Conservation (phyloP, 2,797 vertebrate genomes). For the Enteromius afrohamiltoni region DNA sequence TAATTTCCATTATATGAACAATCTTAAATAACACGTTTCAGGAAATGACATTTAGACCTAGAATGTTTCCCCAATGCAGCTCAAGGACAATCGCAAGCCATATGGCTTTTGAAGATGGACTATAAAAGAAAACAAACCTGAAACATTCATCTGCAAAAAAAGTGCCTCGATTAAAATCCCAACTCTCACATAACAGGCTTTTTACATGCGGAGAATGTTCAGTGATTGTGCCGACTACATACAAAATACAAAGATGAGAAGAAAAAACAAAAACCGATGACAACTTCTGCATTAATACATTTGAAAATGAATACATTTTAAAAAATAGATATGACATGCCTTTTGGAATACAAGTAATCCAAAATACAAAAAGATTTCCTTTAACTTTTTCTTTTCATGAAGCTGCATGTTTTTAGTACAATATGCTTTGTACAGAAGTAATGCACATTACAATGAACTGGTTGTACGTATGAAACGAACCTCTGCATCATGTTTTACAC, state of each 20-base stretch:
- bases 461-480: conserved; percentile 88
- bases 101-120: conserved; percentile 55
- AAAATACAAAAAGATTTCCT: conserved; percentile 98
- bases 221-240: conserved; percentile 90
- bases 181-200: conserved; percentile 92
- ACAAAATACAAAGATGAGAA: conserved; percentile 85
- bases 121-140: conserved; percentile 79
- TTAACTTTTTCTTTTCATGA: conserved; percentile 92
- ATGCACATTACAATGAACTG: conserved; percentile 97
- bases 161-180: conserved; percentile 89
- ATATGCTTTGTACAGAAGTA: conserved; percentile 95
- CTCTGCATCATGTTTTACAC: conserved; percentile 73
- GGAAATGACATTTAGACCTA: conserved; percentile 37
- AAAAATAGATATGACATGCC: conserved; percentile 98
- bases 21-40: conserved; percentile 74
- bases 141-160: conserved; percentile 87
- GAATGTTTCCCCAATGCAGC: conserved; percentile 30
- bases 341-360: conserved; percentile 84
- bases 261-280: conserved; percentile 82
- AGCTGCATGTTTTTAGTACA: conserved; percentile 97
- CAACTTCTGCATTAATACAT: conserved; percentile 99
- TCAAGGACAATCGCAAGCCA: conserved; percentile 31
- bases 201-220: conserved; percentile 94
- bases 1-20: conserved; percentile 78
- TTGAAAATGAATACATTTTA: conserved; percentile 69